Evolutionary conservation across 2,888 invertebrate species (phyloP).

Genomic region (Drosophila atripex): DNA sequence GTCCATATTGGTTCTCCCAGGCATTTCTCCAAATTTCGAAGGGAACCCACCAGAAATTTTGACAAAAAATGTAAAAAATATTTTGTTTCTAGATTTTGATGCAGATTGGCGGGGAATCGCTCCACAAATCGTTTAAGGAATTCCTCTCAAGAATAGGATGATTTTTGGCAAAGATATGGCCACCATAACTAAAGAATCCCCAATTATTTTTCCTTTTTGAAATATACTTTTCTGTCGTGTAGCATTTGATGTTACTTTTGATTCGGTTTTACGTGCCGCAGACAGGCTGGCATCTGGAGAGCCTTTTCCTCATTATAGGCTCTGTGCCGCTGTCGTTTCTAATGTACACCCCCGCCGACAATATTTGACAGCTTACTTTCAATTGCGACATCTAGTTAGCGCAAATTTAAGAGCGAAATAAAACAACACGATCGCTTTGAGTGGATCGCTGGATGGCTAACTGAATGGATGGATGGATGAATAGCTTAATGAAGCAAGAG

Average conservation of each 20-base stretch:
- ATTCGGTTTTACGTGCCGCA: background rate
- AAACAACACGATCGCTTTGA: slow-evolving; percentile 69
- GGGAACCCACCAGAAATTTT: no score
- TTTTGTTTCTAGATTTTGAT: no score
- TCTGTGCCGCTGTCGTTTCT: slow-evolving; percentile 13
- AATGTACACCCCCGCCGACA: slow-evolving; percentile 24
- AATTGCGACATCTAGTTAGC: slow-evolving; percentile 79
- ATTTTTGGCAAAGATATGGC: no score
- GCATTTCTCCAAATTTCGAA: no score
- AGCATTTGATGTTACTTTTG: background rate
- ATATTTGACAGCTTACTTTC: slow-evolving; percentile 77
- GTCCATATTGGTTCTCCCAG: no score
- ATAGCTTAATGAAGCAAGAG: slow-evolving; percentile 74
- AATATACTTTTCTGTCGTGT: background rate
- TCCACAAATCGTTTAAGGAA: no score
- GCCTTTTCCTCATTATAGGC: slow-evolving; percentile 36
- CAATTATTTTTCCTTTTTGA: background rate
- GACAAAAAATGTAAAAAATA: no score
- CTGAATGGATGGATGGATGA: slow-evolving; percentile 67
- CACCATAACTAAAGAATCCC: no score
- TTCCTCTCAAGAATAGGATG: no score
- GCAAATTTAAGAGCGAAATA: slow-evolving; percentile 76
- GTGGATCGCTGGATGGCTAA: slow-evolving; percentile 27
- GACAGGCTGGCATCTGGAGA: background rate
- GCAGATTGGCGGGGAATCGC: no score